phyloP scores from a whole-genome alignment of 2,113 vertebrate genomes.

The Coptodon rendalli region DNA sequence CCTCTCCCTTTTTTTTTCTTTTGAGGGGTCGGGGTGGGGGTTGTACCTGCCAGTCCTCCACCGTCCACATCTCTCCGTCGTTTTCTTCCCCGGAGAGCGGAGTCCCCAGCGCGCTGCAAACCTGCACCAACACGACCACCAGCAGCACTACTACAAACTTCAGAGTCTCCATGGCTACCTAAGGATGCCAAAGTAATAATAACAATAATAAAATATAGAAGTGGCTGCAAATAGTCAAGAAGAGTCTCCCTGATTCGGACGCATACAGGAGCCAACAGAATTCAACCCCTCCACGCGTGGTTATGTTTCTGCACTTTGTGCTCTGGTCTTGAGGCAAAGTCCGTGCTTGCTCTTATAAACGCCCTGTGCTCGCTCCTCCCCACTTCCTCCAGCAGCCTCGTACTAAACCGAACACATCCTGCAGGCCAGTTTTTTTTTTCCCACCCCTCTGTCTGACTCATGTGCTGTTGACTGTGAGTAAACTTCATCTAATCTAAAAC shows the following conservation, averaged over 20 bases:
- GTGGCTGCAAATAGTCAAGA: not conserved
- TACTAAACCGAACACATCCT: not conserved
- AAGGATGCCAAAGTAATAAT: not conserved
- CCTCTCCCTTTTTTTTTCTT: no score
- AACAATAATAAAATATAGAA: not conserved
- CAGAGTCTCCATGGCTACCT: slow-evolving; percentile 49
- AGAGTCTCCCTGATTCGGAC: not conserved
- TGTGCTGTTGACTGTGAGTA: not conserved
- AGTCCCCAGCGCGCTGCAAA: slow-evolving; percentile 29
- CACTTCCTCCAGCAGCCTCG: not conserved
- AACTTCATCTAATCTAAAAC: not conserved
- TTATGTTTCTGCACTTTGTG: not conserved
- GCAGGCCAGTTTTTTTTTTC: not conserved
- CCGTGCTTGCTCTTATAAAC: slow-evolving; percentile 21
- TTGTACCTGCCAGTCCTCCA: slow-evolving; percentile 63
- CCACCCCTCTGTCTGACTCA: not conserved
- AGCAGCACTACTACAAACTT: slow-evolving; percentile 49
- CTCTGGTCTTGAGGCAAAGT: not conserved
- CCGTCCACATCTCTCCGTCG: slow-evolving; percentile 39
- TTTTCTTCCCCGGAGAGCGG: slow-evolving; percentile 29
- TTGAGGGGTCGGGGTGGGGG: not conserved
- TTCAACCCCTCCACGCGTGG: not conserved
- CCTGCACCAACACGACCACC: slow-evolving; percentile 45
- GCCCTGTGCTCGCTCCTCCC: slow-evolving; percentile 1
- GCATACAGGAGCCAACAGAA: not conserved